Percentiles rank a stretch among this genome's conserved stretches.
These are phyloP conservation scores for Myotis brandtii DNA, from an alignment of 2,113 vertebrate genomes.

Conservation along the genomic window DNA sequence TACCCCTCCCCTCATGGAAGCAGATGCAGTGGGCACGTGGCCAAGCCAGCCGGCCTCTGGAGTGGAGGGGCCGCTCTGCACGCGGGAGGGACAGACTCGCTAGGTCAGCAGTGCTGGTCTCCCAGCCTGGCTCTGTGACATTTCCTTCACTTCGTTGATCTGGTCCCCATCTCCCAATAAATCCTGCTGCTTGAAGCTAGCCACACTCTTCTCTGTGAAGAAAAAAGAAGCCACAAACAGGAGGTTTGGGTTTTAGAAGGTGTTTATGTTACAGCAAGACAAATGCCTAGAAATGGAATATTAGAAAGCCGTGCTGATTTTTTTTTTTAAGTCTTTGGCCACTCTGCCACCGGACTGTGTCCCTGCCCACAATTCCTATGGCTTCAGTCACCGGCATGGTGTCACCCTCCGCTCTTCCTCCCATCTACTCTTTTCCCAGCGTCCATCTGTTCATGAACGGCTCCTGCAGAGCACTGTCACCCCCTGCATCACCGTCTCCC, in stretches of 20 bases:
- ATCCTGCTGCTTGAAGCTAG: neutral
- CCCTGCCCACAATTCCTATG: neutral
- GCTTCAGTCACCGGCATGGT: accelerated
- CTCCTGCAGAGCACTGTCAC: neutral
- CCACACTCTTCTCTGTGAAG: neutral
- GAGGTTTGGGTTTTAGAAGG: neutral
- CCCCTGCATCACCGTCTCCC: too few species aligned
- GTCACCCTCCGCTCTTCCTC: neutral
- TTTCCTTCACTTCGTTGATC: neutral
- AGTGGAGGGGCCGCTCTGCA: neutral
- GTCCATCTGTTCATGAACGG: neutral
- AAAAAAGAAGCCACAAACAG: neutral
- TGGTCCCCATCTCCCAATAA: neutral
- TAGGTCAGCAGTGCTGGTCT: neutral
- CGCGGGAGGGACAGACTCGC: neutral
- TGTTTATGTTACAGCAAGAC: neutral
- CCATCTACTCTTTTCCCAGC: too few species aligned
- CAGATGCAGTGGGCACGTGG: neutral
- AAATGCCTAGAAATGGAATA: neutral
- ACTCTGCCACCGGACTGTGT: neutral
- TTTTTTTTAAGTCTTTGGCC: neutral
- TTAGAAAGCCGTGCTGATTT: neutral
- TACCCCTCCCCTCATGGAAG: neutral
- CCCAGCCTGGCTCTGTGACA: neutral
- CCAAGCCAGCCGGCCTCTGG: neutral